These are phyloP conservation scores for Xenops minutus DNA, from an alignment of 2,797 vertebrate species.

Conservation along the genomic window DNA sequence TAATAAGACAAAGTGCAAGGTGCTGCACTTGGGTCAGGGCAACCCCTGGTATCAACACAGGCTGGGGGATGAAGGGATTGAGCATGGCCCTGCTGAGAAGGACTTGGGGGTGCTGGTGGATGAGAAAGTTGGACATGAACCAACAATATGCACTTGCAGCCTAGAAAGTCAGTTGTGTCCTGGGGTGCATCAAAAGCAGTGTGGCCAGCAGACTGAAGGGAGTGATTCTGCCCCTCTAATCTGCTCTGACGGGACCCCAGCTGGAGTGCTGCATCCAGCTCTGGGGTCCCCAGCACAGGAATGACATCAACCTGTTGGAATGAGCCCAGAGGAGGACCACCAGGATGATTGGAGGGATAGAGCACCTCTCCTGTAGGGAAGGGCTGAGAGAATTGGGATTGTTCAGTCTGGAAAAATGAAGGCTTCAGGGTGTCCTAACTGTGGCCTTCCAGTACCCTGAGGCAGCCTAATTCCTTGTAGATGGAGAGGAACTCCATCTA, in stretches of 20 bases:
- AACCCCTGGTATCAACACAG: neutral
- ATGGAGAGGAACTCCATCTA: neutral
- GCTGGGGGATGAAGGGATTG: neutral
- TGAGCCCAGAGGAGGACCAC: neutral
- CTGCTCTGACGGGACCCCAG: neutral
- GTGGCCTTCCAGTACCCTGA: neutral
- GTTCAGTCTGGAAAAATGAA: neutral
- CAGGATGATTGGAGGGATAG: neutral
- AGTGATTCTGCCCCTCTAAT: neutral
- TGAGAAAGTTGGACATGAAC: neutral
- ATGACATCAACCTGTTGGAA: accelerated
- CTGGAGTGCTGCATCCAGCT: neutral
- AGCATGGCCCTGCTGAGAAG: neutral
- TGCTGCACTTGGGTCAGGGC: neutral
- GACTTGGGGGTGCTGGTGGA: neutral
- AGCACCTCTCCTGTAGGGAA: neutral
- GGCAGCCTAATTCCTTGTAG: neutral
- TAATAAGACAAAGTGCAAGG: neutral
- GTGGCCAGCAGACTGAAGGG: accelerated
- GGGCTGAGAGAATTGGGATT: neutral
- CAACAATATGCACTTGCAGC: neutral
- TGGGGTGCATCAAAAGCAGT: neutral
- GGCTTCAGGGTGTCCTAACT: neutral
- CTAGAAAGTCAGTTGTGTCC: accelerated
- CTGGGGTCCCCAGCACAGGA: neutral